Evolutionary conservation across 2,797 vertebrate genomes (phyloP).

Genomic region (Alexandromys oeconomus): DNA sequence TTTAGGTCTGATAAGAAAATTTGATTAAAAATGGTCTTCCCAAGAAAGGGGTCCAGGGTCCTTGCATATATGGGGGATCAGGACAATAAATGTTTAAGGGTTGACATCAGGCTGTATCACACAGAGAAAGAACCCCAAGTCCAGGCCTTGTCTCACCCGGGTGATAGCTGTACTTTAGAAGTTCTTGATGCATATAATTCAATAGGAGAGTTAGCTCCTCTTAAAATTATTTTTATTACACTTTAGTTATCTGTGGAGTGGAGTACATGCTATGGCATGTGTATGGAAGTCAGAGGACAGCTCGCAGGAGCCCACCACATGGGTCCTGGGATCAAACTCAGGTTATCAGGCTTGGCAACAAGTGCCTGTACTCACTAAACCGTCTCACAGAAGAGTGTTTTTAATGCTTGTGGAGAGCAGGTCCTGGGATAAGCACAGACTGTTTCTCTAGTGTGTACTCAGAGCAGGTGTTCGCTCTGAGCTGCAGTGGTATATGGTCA

Average conservation of each 20-base stretch:
- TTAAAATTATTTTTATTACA: neutral
- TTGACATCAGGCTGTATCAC: neutral
- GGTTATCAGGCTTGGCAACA: too few relatives aligned
- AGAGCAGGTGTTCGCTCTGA: neutral
- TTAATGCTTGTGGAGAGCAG: neutral
- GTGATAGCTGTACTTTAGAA: neutral
- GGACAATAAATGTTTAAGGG: neutral
- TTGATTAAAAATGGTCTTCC: neutral
- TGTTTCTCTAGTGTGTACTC: neutral
- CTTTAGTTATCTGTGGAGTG: neutral
- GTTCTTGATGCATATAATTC: neutral
- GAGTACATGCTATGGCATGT: too few relatives aligned
- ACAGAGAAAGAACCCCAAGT: neutral
- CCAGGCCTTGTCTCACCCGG: neutral
- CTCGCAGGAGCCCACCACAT: neutral
- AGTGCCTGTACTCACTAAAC: neutral
- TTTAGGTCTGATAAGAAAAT: neutral
- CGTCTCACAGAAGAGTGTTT: neutral
- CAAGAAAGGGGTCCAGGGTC: neutral
- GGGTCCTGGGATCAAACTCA: neutral
- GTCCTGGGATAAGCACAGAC: neutral
- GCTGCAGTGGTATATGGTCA: fast-evolving
- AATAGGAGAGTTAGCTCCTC: neutral
- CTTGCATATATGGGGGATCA: neutral
- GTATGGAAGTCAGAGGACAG: too few relatives aligned